Percentiles rank a stretch among this genome's conserved stretches.
phyloP scores from a whole-genome alignment of 1,140 invertebrate species.

The Carposina sasakii region DNA sequence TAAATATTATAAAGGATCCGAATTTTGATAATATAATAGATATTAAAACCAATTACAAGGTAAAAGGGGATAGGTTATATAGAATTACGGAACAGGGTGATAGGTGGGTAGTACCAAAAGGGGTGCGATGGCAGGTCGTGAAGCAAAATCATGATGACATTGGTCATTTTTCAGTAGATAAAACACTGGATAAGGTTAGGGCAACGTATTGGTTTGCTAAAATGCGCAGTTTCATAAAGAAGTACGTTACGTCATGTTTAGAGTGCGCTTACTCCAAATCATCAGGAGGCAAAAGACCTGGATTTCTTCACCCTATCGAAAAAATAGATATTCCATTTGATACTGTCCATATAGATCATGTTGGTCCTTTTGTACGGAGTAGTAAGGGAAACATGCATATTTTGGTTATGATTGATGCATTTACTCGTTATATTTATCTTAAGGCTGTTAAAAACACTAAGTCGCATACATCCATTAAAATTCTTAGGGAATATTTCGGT shows the following conservation, averaged over 20 bases:
- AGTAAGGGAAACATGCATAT: constrained; percentile 8
- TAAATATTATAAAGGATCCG: constrained; percentile 18
- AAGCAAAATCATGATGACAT: constrained; percentile 10
- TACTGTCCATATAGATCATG: constrained; percentile 7
- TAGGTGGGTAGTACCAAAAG: constrained; percentile 9
- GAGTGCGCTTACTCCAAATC: constrained; percentile 9
- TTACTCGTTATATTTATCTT: constrained; percentile 3
- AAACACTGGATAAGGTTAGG: neutral
- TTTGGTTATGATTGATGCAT: constrained; percentile 8
- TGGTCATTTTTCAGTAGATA: constrained; percentile 3
- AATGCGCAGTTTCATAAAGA: constrained; percentile 6
- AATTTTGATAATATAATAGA: constrained; percentile 4
- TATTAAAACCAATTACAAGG: constrained; percentile 10
- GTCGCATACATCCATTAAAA: constrained; percentile 4
- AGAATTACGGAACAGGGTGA: constrained; percentile 3
- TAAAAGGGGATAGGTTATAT: constrained; percentile 7
- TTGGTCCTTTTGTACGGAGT: constrained; percentile 3
- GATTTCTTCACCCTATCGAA: constrained; percentile 7
- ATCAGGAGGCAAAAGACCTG: constrained; percentile 3
- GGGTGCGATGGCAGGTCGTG: constrained; percentile 7
- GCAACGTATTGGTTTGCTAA: constrained; percentile 10
- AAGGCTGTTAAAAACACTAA: constrained; percentile 8
- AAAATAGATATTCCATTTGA: constrained; percentile 6
- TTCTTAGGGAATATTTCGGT: constrained; percentile 5
- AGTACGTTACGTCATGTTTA: constrained; percentile 4